A percentile compares a stretch with the other conserved stretches of the same genome.
phyloP scores from a whole-genome alignment of 2,888 invertebrate species.

The Drosophila mulleri region DNA sequence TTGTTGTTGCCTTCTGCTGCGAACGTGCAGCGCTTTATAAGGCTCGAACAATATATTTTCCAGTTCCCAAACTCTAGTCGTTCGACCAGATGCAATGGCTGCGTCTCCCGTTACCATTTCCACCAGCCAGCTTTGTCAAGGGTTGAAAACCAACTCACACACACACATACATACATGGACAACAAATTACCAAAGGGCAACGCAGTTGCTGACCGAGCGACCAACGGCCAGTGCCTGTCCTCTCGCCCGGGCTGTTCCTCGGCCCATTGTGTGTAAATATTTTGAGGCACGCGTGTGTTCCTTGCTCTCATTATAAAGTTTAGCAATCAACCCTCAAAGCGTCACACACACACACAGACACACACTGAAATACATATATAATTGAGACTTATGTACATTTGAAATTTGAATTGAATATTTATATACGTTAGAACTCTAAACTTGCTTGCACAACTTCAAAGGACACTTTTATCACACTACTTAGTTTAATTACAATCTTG shows the following conservation, averaged over 20 bases:
- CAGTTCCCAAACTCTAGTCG: slow-evolving; percentile 22
- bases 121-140: slow-evolving; percentile 36
- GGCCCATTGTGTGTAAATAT: slow-evolving; percentile 80
- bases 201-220: slow-evolving; percentile 74
- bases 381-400: slow-evolving; percentile 58
- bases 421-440: slow-evolving; percentile 5
- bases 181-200: slow-evolving; percentile 83
- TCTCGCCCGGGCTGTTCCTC: slow-evolving; percentile 14
- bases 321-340: slow-evolving; percentile 54
- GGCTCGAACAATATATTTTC: slow-evolving; percentile 32
- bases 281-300: slow-evolving; percentile 80
- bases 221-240: slow-evolving; percentile 52
- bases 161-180: slow-evolving; percentile 46
- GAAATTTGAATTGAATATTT: slow-evolving; percentile 57
- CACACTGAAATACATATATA: slow-evolving; percentile 32
- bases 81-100: slow-evolving; percentile 61
- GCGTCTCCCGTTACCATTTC: slow-evolving; percentile 30
- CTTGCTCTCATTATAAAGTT: slow-evolving; percentile 78
- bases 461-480: slow-evolving; percentile 39
- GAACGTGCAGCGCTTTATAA: slow-evolving; percentile 54
- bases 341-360: slow-evolving; percentile 15
- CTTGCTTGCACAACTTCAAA: slow-evolving; percentile 42
- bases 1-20: slow-evolving; percentile 15
- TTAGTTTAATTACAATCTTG: slow-evolving; percentile 34
- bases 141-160: slow-evolving; percentile 53